phyloP scores from a whole-genome alignment of 1,140 invertebrate species.

The Trigoniulus corallinus region DNA sequence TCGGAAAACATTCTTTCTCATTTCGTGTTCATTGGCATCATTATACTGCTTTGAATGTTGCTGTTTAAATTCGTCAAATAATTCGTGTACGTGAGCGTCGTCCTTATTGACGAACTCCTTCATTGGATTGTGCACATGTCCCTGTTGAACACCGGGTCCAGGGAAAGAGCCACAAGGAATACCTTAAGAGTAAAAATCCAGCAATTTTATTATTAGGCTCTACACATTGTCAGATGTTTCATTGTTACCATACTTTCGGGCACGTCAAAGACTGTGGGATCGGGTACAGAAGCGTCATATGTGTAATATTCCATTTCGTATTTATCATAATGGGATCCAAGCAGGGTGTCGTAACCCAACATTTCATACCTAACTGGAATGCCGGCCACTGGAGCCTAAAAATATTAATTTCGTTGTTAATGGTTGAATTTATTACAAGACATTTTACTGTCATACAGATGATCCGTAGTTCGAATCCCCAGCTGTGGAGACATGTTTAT shows the following conservation, averaged over 20 bases:
- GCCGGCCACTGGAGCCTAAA: not conserved
- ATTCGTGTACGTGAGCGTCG: slow-evolving; percentile 51
- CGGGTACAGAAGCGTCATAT: slow-evolving; percentile 12
- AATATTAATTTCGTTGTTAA: too few species aligned
- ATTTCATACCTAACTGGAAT: slow-evolving; percentile 30
- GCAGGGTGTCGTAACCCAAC: slow-evolving; percentile 33
- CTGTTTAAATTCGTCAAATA: slow-evolving; percentile 58
- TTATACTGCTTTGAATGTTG: slow-evolving; percentile 55
- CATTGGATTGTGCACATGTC: slow-evolving; percentile 55
- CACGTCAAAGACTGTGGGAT: slow-evolving; percentile 6
- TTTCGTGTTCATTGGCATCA: slow-evolving; percentile 42
- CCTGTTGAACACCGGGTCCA: not conserved
- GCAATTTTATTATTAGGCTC: not conserved
- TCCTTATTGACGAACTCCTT: slow-evolving; percentile 62
- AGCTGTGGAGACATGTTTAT: too few species aligned
- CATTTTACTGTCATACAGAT: too few species aligned
- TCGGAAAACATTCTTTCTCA: slow-evolving; percentile 11
- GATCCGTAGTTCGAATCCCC: too few species aligned
- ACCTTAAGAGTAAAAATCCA: not conserved
- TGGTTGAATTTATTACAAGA: too few species aligned
- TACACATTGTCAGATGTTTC: too few species aligned
- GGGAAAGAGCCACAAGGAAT: not conserved
- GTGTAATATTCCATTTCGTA: slow-evolving; percentile 28
- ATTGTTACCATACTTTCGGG: too few species aligned
- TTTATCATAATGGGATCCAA: slow-evolving; percentile 35